Evolutionary conservation across 2,888 invertebrate genomes (phyloP), one percentile per base, ranked within the genome.

Genomic region (Sussaba pulchella): DNA sequence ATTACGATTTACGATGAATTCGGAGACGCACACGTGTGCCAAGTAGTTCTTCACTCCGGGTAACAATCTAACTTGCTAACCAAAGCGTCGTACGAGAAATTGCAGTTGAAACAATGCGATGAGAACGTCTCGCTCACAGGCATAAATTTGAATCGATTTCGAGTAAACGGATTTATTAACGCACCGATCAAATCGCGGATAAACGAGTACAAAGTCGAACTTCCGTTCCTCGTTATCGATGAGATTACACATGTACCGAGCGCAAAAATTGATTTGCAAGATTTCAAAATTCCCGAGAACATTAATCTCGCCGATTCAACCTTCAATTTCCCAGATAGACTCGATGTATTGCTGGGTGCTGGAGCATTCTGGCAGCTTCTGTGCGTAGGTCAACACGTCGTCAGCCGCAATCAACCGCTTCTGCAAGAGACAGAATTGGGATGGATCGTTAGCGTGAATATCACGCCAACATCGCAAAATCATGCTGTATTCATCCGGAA

Each of bases 311-410:
- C 85, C 14, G 83, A 84, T 63, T 78, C 83, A 43, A 26, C 61
- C 5, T 84, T 73, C 47, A 66, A 81, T 45, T 10, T 61, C 10
- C 66, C 83, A 31, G 75, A 75, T 24, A 41, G 61, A n/a, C 64
- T 86, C 6, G 83, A 85, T 31, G 26, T 85, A 26, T 63, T 86
- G 17, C 24, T 86, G 12, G 84, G 82, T n/a, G 85, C 84, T 2
- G 70, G 78, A 9, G 41, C 78, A 39, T 84, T 83, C 14, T 84
- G 76, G 50, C 47, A 76, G 2, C 64, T 84, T 9, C 9, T 84
- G 39, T 76, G 75, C 57, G 66, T 54, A n/a, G 82, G 82, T 17
- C 72, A 74, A 81, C 70, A 78, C 14, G 24, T 36, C 2, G 17
- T 71, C 5, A 47, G 39, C 2, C 47, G 59, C 2, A 66, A 70